Percentiles rank a stretch among this genome's conserved stretches.
Evolutionary conservation across 1,140 invertebrate species (phyloP).

Genomic region (Agrypnia vestita): DNA sequence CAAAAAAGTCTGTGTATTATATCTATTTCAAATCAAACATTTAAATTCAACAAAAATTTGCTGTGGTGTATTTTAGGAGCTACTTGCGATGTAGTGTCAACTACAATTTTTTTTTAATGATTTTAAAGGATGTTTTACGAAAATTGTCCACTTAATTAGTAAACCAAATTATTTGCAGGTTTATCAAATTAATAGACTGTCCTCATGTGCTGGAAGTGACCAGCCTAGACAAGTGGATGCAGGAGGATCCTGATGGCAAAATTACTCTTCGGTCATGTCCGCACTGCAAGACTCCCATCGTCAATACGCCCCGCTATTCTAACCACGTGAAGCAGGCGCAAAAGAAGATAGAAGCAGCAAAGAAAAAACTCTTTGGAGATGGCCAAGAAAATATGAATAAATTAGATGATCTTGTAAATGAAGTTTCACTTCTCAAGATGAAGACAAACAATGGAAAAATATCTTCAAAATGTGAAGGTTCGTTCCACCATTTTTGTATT

Average conservation of each 20-base stretch:
- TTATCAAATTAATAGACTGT: slow-evolving; percentile 50
- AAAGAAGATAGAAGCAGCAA: not conserved
- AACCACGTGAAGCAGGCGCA: not conserved
- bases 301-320: slow-evolving; percentile 48
- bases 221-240: slow-evolving; percentile 45
- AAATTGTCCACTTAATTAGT: too few species aligned
- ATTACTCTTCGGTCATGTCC: slow-evolving; percentile 40
- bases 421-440: not conserved
- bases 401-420: not conserved
- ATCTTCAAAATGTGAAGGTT: too few species aligned
- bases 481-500: too few species aligned
- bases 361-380: slow-evolving; percentile 39
- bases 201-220: slow-evolving; percentile 42
- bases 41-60: too few species aligned
- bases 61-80: too few species aligned
- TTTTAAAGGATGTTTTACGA: too few species aligned
- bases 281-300: slow-evolving; percentile 44
- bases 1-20: too few species aligned
- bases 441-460: too few species aligned
- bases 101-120: too few species aligned
- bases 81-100: too few species aligned
- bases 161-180: slow-evolving; percentile 45
- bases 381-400: not conserved
- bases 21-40: too few species aligned
- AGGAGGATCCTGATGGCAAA: not conserved